Evolutionary conservation across 2,113 vertebrate genomes (phyloP).

Genomic region (Malaclemys terrapin): DNA sequence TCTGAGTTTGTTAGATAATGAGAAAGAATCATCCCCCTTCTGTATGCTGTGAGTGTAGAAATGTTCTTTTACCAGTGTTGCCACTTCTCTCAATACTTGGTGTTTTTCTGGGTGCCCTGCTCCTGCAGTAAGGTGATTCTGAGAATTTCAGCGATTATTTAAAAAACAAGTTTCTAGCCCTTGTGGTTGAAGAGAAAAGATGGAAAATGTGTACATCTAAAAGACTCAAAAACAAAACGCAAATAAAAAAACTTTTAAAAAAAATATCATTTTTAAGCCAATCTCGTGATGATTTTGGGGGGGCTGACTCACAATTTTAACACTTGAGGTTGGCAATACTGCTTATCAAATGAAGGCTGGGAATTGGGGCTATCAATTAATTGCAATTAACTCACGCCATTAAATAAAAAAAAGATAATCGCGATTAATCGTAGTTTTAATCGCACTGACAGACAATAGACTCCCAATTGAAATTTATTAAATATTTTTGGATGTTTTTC

Average conservation of each 20-base stretch:
- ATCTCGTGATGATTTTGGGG: neutral
- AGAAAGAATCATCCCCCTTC: neutral
- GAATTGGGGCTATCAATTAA: no score
- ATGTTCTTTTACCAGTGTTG: neutral
- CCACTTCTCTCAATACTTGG: neutral
- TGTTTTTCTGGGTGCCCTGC: neutral
- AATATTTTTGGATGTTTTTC: no score
- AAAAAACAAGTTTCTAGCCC: neutral
- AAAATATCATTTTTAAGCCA: neutral
- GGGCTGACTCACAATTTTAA: neutral
- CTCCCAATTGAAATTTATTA: no score
- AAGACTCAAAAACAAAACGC: neutral
- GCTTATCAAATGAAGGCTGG: neutral
- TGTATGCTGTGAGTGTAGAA: neutral
- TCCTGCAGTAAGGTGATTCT: neutral
- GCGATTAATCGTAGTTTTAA: no score
- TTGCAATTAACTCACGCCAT: no score
- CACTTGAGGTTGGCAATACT: neutral
- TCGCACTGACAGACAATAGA: no score
- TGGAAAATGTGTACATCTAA: neutral
- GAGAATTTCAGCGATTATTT: neutral
- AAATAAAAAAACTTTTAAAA: neutral
- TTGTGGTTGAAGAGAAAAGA: neutral
- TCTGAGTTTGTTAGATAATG: neutral
- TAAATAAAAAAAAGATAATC: no score